Conservation (phyloP, 1,140 invertebrate genomes). For the Diachasma alloeum region DNA sequence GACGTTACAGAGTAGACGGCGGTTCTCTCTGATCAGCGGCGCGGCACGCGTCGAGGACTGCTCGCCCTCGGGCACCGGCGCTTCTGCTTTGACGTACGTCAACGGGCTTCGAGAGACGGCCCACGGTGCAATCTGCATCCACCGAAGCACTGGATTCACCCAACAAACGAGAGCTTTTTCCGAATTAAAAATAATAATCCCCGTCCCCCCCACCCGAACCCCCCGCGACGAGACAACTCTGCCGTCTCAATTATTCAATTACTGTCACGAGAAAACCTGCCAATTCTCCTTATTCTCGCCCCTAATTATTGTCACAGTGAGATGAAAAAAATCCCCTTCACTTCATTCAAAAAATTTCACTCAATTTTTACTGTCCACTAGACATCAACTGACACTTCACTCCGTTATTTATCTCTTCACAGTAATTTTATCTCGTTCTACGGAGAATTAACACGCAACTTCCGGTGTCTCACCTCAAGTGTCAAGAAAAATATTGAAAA, state of each 20-base stretch:
- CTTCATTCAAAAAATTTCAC: neutral
- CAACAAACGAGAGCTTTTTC: neutral
- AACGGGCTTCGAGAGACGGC: conserved; percentile 41
- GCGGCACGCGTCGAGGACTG: conserved; percentile 60
- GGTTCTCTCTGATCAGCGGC: conserved; percentile 59
- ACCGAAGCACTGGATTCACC: neutral
- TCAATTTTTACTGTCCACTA: too few species aligned
- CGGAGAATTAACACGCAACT: neutral
- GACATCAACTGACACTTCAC: neutral
- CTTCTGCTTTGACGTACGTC: conserved; percentile 59
- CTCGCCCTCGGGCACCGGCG: conserved; percentile 57
- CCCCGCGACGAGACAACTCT: too few species aligned
- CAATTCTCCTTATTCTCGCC: neutral
- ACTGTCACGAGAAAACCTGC: neutral
- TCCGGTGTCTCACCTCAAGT: neutral
- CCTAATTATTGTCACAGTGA: neutral
- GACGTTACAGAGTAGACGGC: conserved; percentile 29
- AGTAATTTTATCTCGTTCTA: neutral
- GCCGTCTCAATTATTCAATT: too few species aligned
- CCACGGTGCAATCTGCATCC: conserved; percentile 35
- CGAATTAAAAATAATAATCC: neutral
- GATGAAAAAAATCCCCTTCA: neutral
- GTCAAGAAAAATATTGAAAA: neutral
- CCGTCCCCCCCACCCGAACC: too few species aligned
- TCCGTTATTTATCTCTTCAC: neutral